phyloP scores from a whole-genome alignment of 2,113 vertebrate species.

The Sinocyclocheilus anshuiensis region DNA sequence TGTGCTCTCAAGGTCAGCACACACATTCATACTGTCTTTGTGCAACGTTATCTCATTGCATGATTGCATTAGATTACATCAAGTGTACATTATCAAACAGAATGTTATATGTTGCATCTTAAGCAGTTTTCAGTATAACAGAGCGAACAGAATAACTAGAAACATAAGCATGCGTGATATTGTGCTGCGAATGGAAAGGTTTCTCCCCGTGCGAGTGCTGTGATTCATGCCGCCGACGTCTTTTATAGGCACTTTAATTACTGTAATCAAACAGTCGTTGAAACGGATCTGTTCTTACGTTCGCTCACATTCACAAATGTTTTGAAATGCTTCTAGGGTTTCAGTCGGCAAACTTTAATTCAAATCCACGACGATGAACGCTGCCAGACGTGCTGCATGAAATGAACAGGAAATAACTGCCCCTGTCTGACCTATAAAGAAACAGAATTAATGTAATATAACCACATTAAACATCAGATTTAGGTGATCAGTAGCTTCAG shows the following conservation, averaged over 20 bases:
- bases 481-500: not conserved
- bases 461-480: not conserved
- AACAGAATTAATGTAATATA: not conserved
- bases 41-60: not conserved
- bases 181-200: not conserved
- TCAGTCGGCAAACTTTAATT: not conserved
- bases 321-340: not conserved
- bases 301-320: not conserved
- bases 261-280: conserved; percentile 12
- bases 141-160: not conserved
- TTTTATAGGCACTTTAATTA: conserved; percentile 10
- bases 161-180: not conserved
- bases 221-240: not conserved
- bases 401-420: not conserved
- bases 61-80: conserved; percentile 1
- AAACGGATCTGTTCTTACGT: not conserved
- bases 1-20: conserved; percentile 32
- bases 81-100: not conserved
- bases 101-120: not conserved
- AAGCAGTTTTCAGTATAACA: not conserved
- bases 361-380: not conserved
- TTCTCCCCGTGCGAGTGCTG: not conserved
- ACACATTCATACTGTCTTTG: conserved; percentile 15
- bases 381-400: not conserved
- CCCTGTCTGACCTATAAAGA: not conserved